These are phyloP conservation scores for Cephus spinipes DNA, from an alignment of 2,888 invertebrate species.

Conservation along the genomic window DNA sequence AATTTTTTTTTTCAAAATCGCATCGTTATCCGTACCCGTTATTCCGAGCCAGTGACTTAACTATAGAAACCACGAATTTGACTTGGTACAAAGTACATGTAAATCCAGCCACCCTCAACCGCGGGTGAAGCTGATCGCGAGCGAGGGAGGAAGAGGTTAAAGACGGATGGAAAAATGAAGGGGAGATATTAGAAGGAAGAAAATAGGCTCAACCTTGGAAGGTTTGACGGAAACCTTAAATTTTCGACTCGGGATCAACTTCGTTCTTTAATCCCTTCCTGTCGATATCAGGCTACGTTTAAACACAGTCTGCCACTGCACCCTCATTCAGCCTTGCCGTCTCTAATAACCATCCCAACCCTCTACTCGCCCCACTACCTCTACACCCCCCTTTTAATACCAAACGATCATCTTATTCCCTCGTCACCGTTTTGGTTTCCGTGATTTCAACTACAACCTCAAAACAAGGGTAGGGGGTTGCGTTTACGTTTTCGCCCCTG, in stretches of 20 bases:
- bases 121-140: background rate
- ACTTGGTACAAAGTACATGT: background rate
- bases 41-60: too few relatives aligned
- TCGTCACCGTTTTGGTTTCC: background rate
- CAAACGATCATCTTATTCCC: background rate
- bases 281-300: background rate
- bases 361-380: background rate
- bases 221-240: background rate
- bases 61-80: background rate
- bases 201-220: background rate
- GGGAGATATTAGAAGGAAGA: background rate
- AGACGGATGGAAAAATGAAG: background rate
- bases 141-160: background rate
- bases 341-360: background rate
- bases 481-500: slow-evolving; percentile 13
- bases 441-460: background rate
- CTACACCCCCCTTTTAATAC: background rate
- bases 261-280: background rate
- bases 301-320: background rate
- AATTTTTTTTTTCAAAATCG: background rate
- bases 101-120: background rate
- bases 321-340: background rate
- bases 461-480: background rate
- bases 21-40: background rate
- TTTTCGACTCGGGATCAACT: background rate